Evolutionary conservation across 2,888 invertebrate genomes (phyloP), one percentile per base, ranked within the genome.

Genomic region (Diplolepis rosae): DNA sequence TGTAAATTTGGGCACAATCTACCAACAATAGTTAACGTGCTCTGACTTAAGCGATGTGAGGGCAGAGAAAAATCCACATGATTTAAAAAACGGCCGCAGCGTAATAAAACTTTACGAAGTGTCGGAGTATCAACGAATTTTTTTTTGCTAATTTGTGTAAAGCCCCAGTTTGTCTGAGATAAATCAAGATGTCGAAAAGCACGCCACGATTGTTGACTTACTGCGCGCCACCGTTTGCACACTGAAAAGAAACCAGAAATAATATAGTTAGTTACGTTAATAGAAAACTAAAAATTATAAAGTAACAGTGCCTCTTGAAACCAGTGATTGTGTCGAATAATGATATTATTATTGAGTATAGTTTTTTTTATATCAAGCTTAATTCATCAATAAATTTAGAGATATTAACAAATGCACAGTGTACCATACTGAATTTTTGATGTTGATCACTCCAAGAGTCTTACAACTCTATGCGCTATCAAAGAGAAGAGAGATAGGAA

Each of bases 1-100:
- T 91, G 90, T 1, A 92, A 89, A 83, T 90, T 89, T 7, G 91
- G 91, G 76, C 92, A 92, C 83, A 91, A 90, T 89, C 91, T 91
- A 79, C 91, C 91, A 70, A 92, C 87, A 13, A 90, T 89, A 77
- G 91, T 91, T 42, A 92, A 89, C 22, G 91, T 91, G 80, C 91
- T 91, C 81, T 90, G 89, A 80, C 90, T 90, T 76, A 92, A 89
- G 65, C 89, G 85, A 45, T 90, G 89, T 82, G 89, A 89, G 80
- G 88, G 85, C 79, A 90, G 89, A 80, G 91, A 90, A 71, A 92
- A 89, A 83, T 91, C 90, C 74, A 92, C 88, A 1, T 89, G 89
- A 69, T 84, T 81, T 30, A 92, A 86, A 71, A 89, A 87, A 39
- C 78, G 80, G 68, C 92, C 92, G 66, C 91, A 89, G 48, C 91